Evolutionary conservation across 2,797 vertebrate species (phyloP).

Genomic region (Acanthurus leucopareius): DNA sequence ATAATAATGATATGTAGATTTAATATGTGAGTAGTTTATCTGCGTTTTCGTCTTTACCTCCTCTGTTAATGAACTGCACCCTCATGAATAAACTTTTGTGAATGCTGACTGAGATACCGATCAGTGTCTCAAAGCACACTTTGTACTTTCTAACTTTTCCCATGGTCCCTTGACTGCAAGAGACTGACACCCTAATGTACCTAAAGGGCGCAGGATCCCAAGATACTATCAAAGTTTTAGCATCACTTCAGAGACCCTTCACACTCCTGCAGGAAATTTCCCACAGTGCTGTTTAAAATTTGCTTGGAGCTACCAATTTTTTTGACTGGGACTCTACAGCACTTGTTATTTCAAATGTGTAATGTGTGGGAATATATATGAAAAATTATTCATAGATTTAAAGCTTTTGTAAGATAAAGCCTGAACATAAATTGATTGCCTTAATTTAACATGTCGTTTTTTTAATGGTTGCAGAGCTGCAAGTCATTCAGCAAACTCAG

Average conservation of each 20-base stretch:
- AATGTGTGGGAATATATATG: neutral
- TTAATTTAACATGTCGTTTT: slow-evolving; percentile 25
- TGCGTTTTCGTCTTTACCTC: slow-evolving; percentile 26
- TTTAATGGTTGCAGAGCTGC: neutral
- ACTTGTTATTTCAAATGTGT: neutral
- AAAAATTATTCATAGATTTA: neutral
- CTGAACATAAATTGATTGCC: neutral
- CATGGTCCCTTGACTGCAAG: slow-evolving; percentile 21
- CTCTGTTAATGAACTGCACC: slow-evolving; percentile 19
- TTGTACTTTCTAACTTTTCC: slow-evolving; percentile 34
- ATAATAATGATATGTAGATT: slow-evolving; percentile 14
- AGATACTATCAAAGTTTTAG: neutral
- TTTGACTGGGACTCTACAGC: neutral
- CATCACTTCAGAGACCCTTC: neutral
- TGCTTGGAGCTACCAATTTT: neutral
- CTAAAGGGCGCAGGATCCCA: slow-evolving; percentile 5
- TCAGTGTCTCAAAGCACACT: slow-evolving; percentile 40
- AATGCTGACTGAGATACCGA: slow-evolving; percentile 27
- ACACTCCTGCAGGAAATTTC: neutral
- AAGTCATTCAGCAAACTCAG: slow-evolving; percentile 12
- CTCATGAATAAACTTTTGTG: slow-evolving; percentile 37
- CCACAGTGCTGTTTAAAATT: neutral
- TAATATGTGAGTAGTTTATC: slow-evolving; percentile 9
- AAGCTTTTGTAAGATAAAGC: slow-evolving; percentile 6
- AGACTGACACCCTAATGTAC: slow-evolving; percentile 15